Base-by-base conservation (phyloP, 2,888 invertebrate genomes). In the Drosophila hawaiiensis region DNA sequence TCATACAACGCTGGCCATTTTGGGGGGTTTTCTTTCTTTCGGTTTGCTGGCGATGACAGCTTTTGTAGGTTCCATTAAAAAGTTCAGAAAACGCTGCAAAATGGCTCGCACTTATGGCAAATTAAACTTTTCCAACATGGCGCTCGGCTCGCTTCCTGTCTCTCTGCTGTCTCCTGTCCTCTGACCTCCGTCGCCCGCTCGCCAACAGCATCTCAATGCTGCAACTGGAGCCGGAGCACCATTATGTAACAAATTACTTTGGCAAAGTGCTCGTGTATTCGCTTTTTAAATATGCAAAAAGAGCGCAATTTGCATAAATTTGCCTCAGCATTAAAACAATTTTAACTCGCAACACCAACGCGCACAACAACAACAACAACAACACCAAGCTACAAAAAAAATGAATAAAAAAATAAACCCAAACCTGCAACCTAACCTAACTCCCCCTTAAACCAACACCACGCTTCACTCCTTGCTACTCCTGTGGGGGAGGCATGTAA, bases 251-350 rank as follows among this genome's bases (percentile, higher is more conserved):
- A 92, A 91, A 92, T 91, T 91, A 92, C 91, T 90, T 91, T 91
- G 86, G 84, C 87, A 92, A 92, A 92, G 92, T 92, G 92, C 92
- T 92, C 92, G 89, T 92, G 91, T 91, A 93, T 88, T 91, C 92
- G 92, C 92, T 92, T 91, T 92, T 93, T 93, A 92, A 93, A 92
- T 93, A 92, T 92, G 92, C 92, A 92, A 92, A 92, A 92, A 92
- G 93, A 93, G 91, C 90, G 84, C 93, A 93, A 92, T 92, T 93
- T 92, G 87, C 92, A 92, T 92, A 92, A 91, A 92, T 92, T 93
- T 92, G 85, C 87, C 90, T 90, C 89, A 87, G 88, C 92, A 92
- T 92, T 93, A 93, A 93, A 93, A 92, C 92, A 92, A 92, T 92
- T 92, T 92, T 83, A 89, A 87, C 92, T 92, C 86, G 84, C 88